Conservation (phyloP, 2,797 vertebrate genomes). For the Lutjanus campechanus region DNA sequence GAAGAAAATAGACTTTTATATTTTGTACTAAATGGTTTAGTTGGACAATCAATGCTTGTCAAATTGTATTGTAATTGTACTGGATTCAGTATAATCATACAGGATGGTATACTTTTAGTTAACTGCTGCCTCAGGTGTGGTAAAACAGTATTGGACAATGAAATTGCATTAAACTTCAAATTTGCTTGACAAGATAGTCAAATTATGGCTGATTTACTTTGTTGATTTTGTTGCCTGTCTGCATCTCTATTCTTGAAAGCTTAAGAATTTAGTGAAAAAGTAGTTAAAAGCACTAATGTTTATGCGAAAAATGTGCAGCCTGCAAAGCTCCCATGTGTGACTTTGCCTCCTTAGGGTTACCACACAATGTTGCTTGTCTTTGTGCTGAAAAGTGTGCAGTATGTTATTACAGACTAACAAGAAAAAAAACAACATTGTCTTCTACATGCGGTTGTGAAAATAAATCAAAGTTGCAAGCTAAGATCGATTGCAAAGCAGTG, state of each 20-base stretch:
- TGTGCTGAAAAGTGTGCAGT: slow-evolving; percentile 15
- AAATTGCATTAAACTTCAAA: not conserved
- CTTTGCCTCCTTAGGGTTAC: slow-evolving; percentile 4
- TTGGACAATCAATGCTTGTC: not conserved
- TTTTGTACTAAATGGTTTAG: slow-evolving; percentile 23
- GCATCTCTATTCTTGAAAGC: not conserved
- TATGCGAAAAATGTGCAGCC: slow-evolving; percentile 23
- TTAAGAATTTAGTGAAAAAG: not conserved
- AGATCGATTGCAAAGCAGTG: not conserved
- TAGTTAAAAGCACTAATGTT: slow-evolving; percentile 5
- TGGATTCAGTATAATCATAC: not conserved
- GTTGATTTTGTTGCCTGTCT: not conserved
- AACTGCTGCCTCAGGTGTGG: not conserved
- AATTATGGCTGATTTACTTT: not conserved
- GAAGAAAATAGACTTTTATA: not conserved
- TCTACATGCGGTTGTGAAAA: not conserved
- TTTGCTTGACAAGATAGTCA: not conserved
- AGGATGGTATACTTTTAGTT: not conserved
- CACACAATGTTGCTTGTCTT: slow-evolving; percentile 8
- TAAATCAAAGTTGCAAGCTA: not conserved
- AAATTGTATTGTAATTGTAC: not conserved
- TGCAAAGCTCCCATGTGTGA: slow-evolving; percentile 30
- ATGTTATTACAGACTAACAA: slow-evolving; percentile 4
- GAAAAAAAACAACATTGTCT: slow-evolving; percentile 3
- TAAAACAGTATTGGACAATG: not conserved